Conservation (phyloP, 2,113 vertebrate genomes). For the Charadrius vociferus region DNA sequence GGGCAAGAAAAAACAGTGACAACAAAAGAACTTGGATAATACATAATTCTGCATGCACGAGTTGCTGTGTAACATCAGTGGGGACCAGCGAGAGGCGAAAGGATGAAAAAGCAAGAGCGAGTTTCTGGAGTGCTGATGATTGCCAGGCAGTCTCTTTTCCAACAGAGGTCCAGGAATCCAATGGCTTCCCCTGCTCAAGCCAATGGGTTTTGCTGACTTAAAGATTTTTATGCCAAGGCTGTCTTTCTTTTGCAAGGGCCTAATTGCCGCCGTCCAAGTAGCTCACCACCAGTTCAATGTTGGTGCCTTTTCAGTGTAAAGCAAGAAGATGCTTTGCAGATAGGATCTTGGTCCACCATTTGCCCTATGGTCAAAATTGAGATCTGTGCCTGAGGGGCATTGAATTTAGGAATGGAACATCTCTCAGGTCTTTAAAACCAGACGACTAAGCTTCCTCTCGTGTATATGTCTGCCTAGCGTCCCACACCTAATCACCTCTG, state of each 20-base stretch:
- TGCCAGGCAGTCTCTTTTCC: background rate
- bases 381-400: background rate
- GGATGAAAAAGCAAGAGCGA: background rate
- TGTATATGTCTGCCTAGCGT: background rate
- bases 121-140: background rate
- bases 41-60: background rate
- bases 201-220: background rate
- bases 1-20: background rate
- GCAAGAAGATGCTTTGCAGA: background rate
- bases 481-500: background rate
- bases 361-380: background rate
- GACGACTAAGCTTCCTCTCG: accelerated
- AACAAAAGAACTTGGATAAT: background rate
- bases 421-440: background rate
- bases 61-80: background rate
- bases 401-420: background rate
- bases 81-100: background rate
- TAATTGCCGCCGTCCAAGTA: background rate
- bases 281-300: background rate
- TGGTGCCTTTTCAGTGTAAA: background rate
- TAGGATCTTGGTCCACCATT: background rate
- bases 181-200: background rate
- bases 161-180: background rate
- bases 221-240: background rate
- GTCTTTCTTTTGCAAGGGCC: background rate